Conservation (phyloP, 1,140 invertebrate genomes). For the Zaprionus gabonicus region DNA sequence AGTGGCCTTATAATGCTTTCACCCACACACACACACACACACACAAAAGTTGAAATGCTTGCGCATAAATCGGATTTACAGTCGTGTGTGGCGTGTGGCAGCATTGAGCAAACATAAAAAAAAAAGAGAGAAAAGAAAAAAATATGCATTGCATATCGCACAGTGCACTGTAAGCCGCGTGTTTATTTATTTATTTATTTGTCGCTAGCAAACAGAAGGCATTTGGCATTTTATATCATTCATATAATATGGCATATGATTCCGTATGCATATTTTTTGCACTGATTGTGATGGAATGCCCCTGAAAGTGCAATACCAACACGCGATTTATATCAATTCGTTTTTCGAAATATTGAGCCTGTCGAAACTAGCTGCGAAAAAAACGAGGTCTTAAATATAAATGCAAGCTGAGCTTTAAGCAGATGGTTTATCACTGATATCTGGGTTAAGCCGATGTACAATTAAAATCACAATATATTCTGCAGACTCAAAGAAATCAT, state of each 20-base stretch:
- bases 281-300: constrained; percentile 15
- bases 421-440: not conserved
- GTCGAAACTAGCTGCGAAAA: not conserved
- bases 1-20: constrained; percentile 45
- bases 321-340: constrained; percentile 35
- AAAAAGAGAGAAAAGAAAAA: not conserved
- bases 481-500: not conserved
- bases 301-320: constrained; percentile 17
- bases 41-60: not conserved
- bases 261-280: constrained; percentile 16
- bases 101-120: constrained; percentile 42
- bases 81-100: constrained; percentile 52
- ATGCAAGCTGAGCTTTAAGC: not conserved
- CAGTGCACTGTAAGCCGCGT: constrained; percentile 61
- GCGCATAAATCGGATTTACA: constrained; percentile 69
- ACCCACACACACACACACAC: constrained; percentile 15
- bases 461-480: not conserved
- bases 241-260: constrained; percentile 46
- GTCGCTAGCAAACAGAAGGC: constrained; percentile 55
- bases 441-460: not conserved
- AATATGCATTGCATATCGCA: constrained; percentile 49
- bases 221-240: constrained; percentile 64
- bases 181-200: constrained; percentile 75
- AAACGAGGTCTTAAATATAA: not conserved
- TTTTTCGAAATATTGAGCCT: constrained; percentile 28